These are phyloP conservation scores for Notarius quadriscutis DNA, from an alignment of 2,113 vertebrate species.

Conservation along the genomic window DNA sequence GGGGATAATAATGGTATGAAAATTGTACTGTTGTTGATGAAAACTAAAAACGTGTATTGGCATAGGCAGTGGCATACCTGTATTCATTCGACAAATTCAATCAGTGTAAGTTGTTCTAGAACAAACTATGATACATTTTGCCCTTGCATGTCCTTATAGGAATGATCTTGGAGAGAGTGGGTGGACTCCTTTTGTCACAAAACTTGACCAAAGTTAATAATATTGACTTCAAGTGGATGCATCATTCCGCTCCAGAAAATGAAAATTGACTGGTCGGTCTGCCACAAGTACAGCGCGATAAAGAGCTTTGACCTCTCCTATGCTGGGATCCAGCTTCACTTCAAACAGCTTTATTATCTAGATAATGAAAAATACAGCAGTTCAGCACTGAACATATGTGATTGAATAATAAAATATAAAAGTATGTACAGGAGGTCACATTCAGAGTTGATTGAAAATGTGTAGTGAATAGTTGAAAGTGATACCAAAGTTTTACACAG, in stretches of 20 bases:
- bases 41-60: too few relatives aligned
- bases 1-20: too few relatives aligned
- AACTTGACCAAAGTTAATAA: neutral
- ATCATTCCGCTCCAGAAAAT: constrained; percentile 65
- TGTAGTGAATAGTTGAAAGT: neutral
- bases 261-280: constrained; percentile 65
- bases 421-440: neutral
- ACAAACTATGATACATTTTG: neutral
- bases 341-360: constrained; percentile 73
- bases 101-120: neutral
- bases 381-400: neutral
- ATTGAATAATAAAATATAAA: neutral
- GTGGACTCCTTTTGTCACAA: neutral
- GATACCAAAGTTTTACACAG: neutral
- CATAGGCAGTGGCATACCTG: neutral
- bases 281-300: constrained; percentile 68
- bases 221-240: neutral
- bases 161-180: neutral
- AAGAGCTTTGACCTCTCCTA: constrained; percentile 65
- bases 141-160: neutral
- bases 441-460: neutral
- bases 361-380: constrained; percentile 5
- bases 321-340: constrained; percentile 63
- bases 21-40: too few relatives aligned
- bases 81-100: neutral